These are phyloP conservation scores for Troides aeacus DNA, from an alignment of 2,888 invertebrate species.

Conservation along the genomic window DNA sequence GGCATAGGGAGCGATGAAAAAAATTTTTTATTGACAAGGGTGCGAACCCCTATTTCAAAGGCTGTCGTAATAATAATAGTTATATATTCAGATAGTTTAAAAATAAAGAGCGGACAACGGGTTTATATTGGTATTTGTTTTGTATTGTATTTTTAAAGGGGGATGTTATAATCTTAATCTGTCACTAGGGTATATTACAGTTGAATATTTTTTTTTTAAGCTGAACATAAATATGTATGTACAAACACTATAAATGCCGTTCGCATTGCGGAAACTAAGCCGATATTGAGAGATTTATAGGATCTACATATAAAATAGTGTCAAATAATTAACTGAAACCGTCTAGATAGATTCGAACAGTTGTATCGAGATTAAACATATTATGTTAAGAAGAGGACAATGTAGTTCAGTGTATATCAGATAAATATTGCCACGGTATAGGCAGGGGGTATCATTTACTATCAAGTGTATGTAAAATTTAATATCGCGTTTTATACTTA, in stretches of 20 bases:
- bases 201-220: neutral
- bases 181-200: neutral
- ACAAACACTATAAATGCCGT: neutral
- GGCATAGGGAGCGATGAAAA: slow-evolving; percentile 40
- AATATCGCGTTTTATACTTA: too few species aligned
- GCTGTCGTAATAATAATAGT: slow-evolving; percentile 54
- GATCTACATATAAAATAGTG: neutral
- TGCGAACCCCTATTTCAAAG: slow-evolving; percentile 51
- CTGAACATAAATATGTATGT: neutral
- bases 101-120: slow-evolving; percentile 1
- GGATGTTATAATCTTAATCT: neutral
- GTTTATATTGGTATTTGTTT: neutral
- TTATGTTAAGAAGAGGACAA: too few species aligned
- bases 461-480: too few species aligned
- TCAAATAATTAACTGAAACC: too few species aligned
- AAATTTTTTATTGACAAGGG: slow-evolving; percentile 51
- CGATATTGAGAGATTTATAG: neutral
- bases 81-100: slow-evolving; percentile 39
- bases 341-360: too few species aligned
- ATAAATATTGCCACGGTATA: too few species aligned
- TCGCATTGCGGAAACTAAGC: neutral
- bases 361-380: too few species aligned
- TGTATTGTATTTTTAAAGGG: neutral
- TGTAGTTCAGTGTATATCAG: too few species aligned
- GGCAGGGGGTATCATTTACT: too few species aligned